Evolutionary conservation across 2,888 invertebrate genomes (phyloP), one percentile per base, ranked within the genome.

Genomic region (Pyralis farinalis): DNA sequence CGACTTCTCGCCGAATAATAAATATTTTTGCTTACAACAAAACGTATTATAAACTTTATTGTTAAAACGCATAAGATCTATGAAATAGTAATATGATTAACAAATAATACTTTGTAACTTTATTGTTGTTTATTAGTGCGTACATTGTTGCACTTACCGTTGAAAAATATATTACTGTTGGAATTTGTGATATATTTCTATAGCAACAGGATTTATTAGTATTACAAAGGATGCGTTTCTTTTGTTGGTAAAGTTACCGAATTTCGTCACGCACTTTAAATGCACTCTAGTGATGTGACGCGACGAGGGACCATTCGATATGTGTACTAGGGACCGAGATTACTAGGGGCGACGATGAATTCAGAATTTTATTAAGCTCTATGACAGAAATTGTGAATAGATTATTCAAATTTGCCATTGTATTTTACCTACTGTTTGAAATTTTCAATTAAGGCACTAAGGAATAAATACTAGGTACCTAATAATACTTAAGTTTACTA

Each of bases 181-280:
- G 1, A 31, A 12, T 25, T 11, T 31, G 7, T n/a, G 7, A 22
- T 32, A 1, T 32, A 32, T 11, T 4, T 6, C 10, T 1, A 10
- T 32, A 0, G 12, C 3, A 25, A 32, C 32, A 39, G 10, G 33
- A 10, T 1, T 25, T 7, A 11, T 3, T 12, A 16, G 5, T 16
- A 8, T 10, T 27, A 9, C 2, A 1, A 12, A 8, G 1, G 25
- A 1, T 7, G 10, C n/a, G 12, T 25, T 9, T 8, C 9, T 22
- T 38, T 20, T 30, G 33, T 39, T 33, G 16, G 33, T 25, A 10
- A 10, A 27, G 7, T 37, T 12, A 37, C 27, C 12, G 16, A 16
- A 7, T 39, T 31, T 33, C 32, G 76, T 65, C 51, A 70, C 66
- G 73, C 64, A 49, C 61, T 63, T 72, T 63, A 66, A 72, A 69